Base-by-base conservation (phyloP, 2,113 vertebrate genomes). In the Muntiacus muntjak region DNA sequence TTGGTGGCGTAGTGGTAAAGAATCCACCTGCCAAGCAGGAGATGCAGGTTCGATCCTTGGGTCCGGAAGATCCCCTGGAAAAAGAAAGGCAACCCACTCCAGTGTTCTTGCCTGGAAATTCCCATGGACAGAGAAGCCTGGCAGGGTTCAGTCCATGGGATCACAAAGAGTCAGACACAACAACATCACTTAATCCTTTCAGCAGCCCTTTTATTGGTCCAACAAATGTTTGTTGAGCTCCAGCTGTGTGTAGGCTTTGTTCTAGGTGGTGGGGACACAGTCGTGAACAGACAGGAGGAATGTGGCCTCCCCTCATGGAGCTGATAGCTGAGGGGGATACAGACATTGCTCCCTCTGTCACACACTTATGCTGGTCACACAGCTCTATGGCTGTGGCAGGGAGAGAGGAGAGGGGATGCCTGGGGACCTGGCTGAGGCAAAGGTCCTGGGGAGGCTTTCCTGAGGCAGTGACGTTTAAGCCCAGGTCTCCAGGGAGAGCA, bases 321-420 rank as follows among this genome's bases (percentile, higher is more conserved):
- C 50, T 17, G n/a, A 11, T 55, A 52, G 19, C 58, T 52, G 5
- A 36, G 28, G 52, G 57, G 16, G 21, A 12, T 33, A 3, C 33
- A 25, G 30, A 7, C 6, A 0, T n/a, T 33, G 54, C 7, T 62
- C 12, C 40, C 45, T 64, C 17, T 1, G 0, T 94, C 79, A 74
- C 21, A 28, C 30, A 3, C 26, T 7, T 47, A 6, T 11, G 4
- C 62, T 2, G 7, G 16, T 52, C 62, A 30, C 30, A 33, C 33
- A 26, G 40, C 23, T 43, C 55, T 21, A 0, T 19, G 6, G 11
- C 30, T 82, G 30, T 57, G 28, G 23, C 7, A 14, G 60, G 45
- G 47, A 86, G 45, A 62, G 36, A 52, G 30, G 28, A 12, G 2
- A 12, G 14, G 58, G 19, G 43, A 26, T 6, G 4, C 25, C 81